phyloP scores from a whole-genome alignment of 2,113 vertebrate species.

The Castor canadensis region DNA sequence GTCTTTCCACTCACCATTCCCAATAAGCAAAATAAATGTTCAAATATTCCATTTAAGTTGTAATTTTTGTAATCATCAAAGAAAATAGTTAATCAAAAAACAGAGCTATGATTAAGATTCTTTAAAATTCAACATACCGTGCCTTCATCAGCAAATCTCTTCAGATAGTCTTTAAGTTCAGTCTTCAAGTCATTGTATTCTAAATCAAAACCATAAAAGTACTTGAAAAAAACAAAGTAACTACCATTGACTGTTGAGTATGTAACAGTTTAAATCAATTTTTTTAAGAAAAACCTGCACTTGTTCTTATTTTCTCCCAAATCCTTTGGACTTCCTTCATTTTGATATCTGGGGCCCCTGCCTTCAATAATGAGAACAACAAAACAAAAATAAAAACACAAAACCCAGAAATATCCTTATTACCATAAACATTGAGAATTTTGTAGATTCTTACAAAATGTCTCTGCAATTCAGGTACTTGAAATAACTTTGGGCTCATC shows the following conservation, averaged over 20 bases:
- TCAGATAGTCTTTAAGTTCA: constrained; percentile 91
- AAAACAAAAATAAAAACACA: not conserved
- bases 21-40: not conserved
- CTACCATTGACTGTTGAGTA: not conserved
- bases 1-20: too few relatives aligned
- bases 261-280: not conserved
- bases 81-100: constrained; percentile 9
- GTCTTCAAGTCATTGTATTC: constrained; percentile 94
- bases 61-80: not conserved
- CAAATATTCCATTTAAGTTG: not conserved
- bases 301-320: not conserved
- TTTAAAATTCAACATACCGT: constrained; percentile 89
- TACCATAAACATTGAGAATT: not conserved
- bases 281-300: constrained; percentile 21
- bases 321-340: not conserved
- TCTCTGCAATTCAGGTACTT: constrained; percentile 29
- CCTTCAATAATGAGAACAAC: not conserved
- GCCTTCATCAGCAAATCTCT: constrained; percentile 92
- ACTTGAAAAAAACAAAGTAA: constrained; percentile 38
- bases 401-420: not conserved
- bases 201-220: constrained; percentile 71
- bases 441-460: not conserved
- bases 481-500: not conserved
- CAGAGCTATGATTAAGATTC: not conserved
- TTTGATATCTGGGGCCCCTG: not conserved